Evolutionary conservation across 2,888 invertebrate species (phyloP).

Genomic region (Heliconius charithonia): DNA sequence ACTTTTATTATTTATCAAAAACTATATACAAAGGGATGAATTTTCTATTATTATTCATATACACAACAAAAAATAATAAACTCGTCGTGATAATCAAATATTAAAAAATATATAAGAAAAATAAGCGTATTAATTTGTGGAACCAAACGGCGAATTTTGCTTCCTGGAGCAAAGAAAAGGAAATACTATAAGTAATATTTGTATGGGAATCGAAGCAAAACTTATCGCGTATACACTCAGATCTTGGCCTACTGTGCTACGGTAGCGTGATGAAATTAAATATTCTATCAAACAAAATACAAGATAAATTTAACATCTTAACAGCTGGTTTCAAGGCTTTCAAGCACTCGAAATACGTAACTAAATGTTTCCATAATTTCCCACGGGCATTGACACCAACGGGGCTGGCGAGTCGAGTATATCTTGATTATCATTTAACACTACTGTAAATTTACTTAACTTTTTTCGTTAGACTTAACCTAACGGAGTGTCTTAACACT

Average conservation of each 20-base stretch:
- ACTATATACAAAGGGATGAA: too few relatives aligned
- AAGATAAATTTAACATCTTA: background rate
- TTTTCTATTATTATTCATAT: too few relatives aligned
- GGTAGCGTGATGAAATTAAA: background rate
- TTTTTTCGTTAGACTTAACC: too few relatives aligned
- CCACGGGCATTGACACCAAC: slow-evolving; percentile 27
- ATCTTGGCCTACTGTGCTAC: too few relatives aligned
- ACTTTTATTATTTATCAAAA: too few relatives aligned
- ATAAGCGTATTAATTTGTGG: too few relatives aligned
- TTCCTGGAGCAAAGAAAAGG: too few relatives aligned
- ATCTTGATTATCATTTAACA: slow-evolving; percentile 21
- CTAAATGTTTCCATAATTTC: slow-evolving; percentile 38
- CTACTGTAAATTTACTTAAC: background rate
- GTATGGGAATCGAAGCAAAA: background rate
- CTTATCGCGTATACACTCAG: background rate
- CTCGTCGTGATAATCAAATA: too few relatives aligned
- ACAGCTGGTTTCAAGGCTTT: slow-evolving; percentile 4
- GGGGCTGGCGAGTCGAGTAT: background rate
- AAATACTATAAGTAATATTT: background rate
- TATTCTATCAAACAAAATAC: background rate
- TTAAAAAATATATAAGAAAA: too few relatives aligned
- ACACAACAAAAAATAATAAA: too few relatives aligned
- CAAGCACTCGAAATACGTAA: slow-evolving; percentile 16
- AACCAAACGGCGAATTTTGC: too few relatives aligned
- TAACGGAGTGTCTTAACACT: too few relatives aligned